A percentile compares a stretch with the other conserved stretches of the same genome.
These are phyloP conservation scores for Schrankia costaestrigalis DNA, from an alignment of 2,888 invertebrate genomes.

Conservation along the genomic window DNA sequence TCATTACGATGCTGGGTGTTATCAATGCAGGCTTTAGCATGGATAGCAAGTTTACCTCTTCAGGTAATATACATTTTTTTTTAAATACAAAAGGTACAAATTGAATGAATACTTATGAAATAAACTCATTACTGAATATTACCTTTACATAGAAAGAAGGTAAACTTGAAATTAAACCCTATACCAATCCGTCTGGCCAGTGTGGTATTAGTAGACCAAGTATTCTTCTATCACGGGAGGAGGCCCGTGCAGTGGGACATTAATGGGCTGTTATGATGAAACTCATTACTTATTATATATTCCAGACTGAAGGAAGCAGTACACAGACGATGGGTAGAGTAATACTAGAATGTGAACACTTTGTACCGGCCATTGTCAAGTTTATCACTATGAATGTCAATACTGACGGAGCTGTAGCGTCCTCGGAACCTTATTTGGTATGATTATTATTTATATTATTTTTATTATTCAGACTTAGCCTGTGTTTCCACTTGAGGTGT, in stretches of 20 bases:
- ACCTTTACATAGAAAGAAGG: too few relatives aligned
- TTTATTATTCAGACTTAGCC: not conserved
- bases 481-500: too few relatives aligned
- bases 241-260: too few relatives aligned
- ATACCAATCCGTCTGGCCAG: too few relatives aligned
- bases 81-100: too few relatives aligned
- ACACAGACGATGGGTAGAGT: conserved; percentile 82
- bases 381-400: conserved; percentile 83
- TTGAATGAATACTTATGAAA: too few relatives aligned
- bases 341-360: conserved; percentile 83
- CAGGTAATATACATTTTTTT: conserved; percentile 41
- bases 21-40: conserved; percentile 87
- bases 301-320: conserved; percentile 64
- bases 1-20: conserved; percentile 88
- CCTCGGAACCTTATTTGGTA: conserved; percentile 67
- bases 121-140: too few relatives aligned
- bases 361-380: conserved; percentile 84
- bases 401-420: conserved; percentile 59
- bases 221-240: too few relatives aligned
- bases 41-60: conserved; percentile 82
- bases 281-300: too few relatives aligned
- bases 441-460: conserved; percentile 19
- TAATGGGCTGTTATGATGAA: too few relatives aligned
- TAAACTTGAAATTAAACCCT: too few relatives aligned
- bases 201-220: too few relatives aligned